phyloP scores from a whole-genome alignment of 2,797 vertebrate species.

The Pipistrellus kuhlii region DNA sequence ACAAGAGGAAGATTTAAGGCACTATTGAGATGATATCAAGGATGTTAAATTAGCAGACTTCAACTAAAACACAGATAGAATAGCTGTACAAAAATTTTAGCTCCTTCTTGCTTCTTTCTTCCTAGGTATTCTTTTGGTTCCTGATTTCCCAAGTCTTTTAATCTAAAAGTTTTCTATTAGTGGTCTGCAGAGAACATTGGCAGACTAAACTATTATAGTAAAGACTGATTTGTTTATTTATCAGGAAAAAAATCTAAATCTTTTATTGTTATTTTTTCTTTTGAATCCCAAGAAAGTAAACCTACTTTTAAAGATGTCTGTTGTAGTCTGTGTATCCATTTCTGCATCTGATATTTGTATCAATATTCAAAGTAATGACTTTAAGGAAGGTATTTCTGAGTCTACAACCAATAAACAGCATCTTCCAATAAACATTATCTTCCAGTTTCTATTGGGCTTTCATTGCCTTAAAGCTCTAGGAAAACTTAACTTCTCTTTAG shows the following conservation, averaged over 20 bases:
- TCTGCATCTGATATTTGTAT: neutral
- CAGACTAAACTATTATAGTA: neutral
- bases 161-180: neutral
- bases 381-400: neutral
- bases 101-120: neutral
- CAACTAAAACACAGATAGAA: conserved; percentile 21
- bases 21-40: neutral
- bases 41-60: neutral
- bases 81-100: neutral
- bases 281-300: neutral
- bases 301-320: neutral
- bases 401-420: neutral
- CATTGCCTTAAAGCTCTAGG: neutral
- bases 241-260: neutral
- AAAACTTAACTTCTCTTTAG: neutral
- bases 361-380: neutral
- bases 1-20: neutral
- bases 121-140: neutral
- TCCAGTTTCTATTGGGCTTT: neutral
- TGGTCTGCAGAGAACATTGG: neutral
- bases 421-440: neutral
- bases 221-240: neutral
- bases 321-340: accelerated
- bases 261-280: neutral
- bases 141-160: neutral